Evolutionary conservation across 2,797 vertebrate species (phyloP).

Genomic region (Catostomus latipinnis): DNA sequence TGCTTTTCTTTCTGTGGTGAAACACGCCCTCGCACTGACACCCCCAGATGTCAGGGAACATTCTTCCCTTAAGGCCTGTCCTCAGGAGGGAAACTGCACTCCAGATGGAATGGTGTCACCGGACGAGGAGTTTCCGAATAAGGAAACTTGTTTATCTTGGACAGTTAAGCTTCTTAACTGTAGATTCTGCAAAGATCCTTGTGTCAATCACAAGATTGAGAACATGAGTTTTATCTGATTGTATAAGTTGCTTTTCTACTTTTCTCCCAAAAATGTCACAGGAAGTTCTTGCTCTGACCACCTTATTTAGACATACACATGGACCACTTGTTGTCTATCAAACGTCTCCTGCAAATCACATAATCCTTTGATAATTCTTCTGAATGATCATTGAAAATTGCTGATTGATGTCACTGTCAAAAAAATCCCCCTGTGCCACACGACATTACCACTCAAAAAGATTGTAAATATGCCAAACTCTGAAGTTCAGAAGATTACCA

Average conservation of each 20-base stretch:
- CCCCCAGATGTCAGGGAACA: neutral
- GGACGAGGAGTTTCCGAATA: neutral
- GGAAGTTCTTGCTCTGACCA: neutral
- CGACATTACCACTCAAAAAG: neutral
- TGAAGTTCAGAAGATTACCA: neutral
- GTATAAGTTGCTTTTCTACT: neutral
- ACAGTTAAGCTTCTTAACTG: neutral
- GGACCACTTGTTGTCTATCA: neutral
- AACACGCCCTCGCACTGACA: neutral
- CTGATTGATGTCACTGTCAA: neutral
- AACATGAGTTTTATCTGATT: neutral
- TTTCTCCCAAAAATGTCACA: neutral
- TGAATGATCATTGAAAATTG: neutral
- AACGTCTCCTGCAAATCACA: neutral
- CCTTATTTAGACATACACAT: neutral
- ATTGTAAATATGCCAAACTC: neutral
- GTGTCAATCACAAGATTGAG: neutral
- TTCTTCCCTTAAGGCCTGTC: slow-evolving; percentile 33
- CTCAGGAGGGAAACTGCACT: slow-evolving; percentile 2
- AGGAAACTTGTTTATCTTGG: neutral
- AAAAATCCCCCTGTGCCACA: no score
- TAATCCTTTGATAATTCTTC: neutral
- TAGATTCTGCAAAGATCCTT: neutral
- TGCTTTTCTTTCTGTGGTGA: neutral
- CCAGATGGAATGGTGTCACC: neutral